Conservation (phyloP, 2,797 vertebrate species). For the Nyctalus aviator region DNA sequence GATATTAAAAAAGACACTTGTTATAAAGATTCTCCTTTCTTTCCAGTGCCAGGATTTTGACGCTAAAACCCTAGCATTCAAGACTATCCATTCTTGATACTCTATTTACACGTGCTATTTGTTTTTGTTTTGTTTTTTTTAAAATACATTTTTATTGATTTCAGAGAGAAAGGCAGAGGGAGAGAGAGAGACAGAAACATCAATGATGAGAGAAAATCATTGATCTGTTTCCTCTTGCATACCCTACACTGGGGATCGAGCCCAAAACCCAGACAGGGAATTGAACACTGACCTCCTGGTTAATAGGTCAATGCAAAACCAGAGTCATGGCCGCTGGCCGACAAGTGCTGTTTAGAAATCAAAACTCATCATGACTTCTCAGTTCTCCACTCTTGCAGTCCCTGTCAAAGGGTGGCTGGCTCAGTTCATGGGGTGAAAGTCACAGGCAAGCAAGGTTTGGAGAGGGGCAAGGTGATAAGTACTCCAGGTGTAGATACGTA, state of each 20-base stretch:
- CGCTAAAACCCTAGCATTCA: background rate
- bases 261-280: no score
- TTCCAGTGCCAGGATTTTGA: background rate
- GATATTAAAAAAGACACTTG: background rate
- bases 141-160: no score
- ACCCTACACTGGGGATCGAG: no score
- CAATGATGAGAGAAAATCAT: no score
- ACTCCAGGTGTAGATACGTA: background rate
- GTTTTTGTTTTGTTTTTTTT: no score
- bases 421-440: background rate
- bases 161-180: no score
- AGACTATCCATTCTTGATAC: background rate
- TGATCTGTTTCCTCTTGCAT: no score
- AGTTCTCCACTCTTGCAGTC: background rate
- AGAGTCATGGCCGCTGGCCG: no score
- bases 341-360: background rate
- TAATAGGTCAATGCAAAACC: no score
- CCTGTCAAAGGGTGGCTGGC: background rate
- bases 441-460: background rate
- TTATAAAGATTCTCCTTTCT: background rate
- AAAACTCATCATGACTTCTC: background rate
- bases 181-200: no score
- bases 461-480: background rate
- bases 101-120: background rate
- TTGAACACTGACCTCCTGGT: no score